Conservation (phyloP, 2,113 vertebrate genomes). For the Antennarius striatus region DNA sequence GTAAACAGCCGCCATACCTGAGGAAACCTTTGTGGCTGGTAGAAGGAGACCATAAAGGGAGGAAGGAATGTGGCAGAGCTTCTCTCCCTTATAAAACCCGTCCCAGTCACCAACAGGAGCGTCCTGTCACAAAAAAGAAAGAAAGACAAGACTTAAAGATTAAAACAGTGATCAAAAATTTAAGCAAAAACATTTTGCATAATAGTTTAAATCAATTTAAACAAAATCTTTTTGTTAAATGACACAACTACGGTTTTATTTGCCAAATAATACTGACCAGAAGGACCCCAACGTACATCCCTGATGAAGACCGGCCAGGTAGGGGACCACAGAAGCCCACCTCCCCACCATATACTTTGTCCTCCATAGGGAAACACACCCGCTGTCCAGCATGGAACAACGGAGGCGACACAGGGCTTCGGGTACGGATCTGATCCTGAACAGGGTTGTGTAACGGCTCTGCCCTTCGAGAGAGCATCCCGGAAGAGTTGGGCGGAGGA, state of each 20-base stretch:
- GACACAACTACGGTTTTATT: not conserved
- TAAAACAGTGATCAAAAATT: not conserved
- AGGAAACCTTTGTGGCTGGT: slow-evolving; percentile 64
- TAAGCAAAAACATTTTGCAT: not conserved
- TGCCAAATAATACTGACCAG: slow-evolving; percentile 65
- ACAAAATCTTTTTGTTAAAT: no score
- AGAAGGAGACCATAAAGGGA: slow-evolving; percentile 65
- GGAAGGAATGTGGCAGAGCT: slow-evolving; percentile 74
- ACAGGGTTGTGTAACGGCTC: slow-evolving; percentile 29
- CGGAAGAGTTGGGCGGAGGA: not conserved
- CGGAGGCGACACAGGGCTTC: not conserved
- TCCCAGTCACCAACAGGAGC: slow-evolving; percentile 75
- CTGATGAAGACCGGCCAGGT: slow-evolving; percentile 38
- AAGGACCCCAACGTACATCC: slow-evolving; percentile 67
- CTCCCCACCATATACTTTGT: slow-evolving; percentile 47
- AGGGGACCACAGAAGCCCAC: slow-evolving; percentile 73
- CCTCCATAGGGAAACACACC: slow-evolving; percentile 65
- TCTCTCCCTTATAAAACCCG: slow-evolving; percentile 64
- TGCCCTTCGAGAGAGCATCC: slow-evolving; percentile 51
- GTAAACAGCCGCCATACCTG: slow-evolving; percentile 58
- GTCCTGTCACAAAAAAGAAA: slow-evolving; percentile 63
- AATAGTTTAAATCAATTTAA: no score
- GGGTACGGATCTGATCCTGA: slow-evolving; percentile 31
- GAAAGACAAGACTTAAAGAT: not conserved
- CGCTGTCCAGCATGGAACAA: slow-evolving; percentile 63